phyloP scores from a whole-genome alignment of 2,888 invertebrate species.

The Entomobrya proxima region DNA sequence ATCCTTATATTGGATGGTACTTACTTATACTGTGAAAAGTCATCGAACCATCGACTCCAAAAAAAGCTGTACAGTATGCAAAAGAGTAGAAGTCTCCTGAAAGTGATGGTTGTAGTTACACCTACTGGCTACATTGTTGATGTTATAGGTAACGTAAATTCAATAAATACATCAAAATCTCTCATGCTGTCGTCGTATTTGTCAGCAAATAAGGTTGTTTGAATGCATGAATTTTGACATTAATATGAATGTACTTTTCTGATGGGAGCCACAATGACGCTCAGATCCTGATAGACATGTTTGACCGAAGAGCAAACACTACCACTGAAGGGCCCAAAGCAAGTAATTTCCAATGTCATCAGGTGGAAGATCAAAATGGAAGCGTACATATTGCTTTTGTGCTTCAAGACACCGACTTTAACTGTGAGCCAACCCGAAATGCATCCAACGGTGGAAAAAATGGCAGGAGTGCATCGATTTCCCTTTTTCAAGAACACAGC shows the following conservation, averaged over 20 bases:
- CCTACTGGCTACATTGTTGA: not conserved
- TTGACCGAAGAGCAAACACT: no score
- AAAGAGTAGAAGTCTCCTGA: not conserved
- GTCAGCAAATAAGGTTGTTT: no score
- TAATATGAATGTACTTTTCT: not conserved
- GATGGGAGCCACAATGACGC: constrained; percentile 10
- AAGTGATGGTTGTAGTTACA: not conserved
- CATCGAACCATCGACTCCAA: not conserved
- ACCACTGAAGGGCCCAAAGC: not conserved
- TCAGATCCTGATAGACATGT: not conserved
- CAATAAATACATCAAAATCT: not conserved
- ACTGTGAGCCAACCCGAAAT: not conserved
- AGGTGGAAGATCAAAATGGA: no score
- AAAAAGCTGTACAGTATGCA: not conserved
- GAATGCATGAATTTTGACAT: not conserved
- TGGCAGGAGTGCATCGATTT: no score
- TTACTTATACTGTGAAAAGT: not conserved
- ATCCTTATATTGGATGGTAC: constrained; percentile 1
- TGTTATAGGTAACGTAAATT: not conserved
- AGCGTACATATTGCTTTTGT: no score
- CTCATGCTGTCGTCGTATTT: not conserved
- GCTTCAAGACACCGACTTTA: no score
- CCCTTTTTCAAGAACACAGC: no score
- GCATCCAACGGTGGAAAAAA: no score
- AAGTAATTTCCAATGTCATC: no score